Evolutionary conservation across 2,888 invertebrate genomes (phyloP), one percentile per base, ranked within the genome.

Genomic region (Graphium colonna): DNA sequence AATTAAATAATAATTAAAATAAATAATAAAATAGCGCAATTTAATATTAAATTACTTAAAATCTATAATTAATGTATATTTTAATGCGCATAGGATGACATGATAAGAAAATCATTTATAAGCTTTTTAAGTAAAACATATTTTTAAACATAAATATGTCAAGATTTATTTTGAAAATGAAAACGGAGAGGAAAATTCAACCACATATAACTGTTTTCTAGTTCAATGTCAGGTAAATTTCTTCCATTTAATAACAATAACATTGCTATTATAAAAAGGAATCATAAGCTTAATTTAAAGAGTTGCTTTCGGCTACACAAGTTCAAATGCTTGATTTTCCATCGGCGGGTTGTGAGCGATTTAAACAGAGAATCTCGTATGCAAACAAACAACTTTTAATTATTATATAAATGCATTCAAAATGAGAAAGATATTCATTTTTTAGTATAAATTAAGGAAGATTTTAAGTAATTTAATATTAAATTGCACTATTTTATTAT

Each of bases 51-150:
- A n/a, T n/a, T 41, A 41, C 41, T 41, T 41, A 41, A 41, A 41
- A 41, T 41, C 41, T 41, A 43, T 43, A 43, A 21, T 43, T 43
- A 43, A 26, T 44, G 21, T 44, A 44, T 44, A 44, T 44, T 28
- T 26, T 44, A 44, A 44, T 44, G 28, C 28, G 28, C 42, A 42
- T 42, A 42, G 42, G 42, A 42, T 42, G 42, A 42, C 42, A 42
- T 9, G 42, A 42, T 42, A 42, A 42, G 42, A 42, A 42, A 42
- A 42, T 42, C 42, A 42, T 42, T 42, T 42, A 42, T 42, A 42
- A 42, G 42, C 42, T 42, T 42, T 42, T 42, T 42, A 42, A 42
- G 42, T 42, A 42, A 42, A 42, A 42, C 42, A 42, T 42, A 44
- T 44, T 44, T 44, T 26, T 44, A 44, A 26, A 44, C 28, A 44